Conservation (phyloP, 1,140 invertebrate genomes). For the Saxidomus purpurata region DNA sequence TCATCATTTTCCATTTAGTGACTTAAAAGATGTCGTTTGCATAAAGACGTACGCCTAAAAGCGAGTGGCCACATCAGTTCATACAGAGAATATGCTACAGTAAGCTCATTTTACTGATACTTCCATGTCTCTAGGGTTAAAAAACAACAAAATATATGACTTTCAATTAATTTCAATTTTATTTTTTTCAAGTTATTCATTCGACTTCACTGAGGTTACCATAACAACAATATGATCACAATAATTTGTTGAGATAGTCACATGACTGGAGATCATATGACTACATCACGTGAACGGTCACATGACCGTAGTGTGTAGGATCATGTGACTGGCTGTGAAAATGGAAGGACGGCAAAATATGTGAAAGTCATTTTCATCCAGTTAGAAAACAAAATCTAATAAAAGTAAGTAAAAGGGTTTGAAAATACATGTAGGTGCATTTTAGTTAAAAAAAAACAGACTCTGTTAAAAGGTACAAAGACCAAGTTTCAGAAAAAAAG, state of each 20-base stretch:
- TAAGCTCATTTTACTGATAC: no score
- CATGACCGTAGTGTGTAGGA: not conserved
- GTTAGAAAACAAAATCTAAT: not conserved
- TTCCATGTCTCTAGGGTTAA: not conserved
- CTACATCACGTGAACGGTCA: not conserved
- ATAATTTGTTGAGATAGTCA: slow-evolving; percentile 10
- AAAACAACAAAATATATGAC: not conserved
- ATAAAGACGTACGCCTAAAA: no score
- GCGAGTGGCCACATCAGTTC: no score
- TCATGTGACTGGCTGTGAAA: slow-evolving; percentile 9
- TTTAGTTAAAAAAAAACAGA: no score
- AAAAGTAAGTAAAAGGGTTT: not conserved
- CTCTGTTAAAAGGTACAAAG: no score
- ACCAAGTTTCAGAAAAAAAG: no score
- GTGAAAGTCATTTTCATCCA: not conserved
- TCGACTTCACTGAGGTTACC: slow-evolving; percentile 52
- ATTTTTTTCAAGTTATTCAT: slow-evolving; percentile 34
- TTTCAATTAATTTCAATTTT: slow-evolving; percentile 26
- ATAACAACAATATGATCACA: slow-evolving; percentile 47
- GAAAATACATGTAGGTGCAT: no score
- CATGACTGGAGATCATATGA: slow-evolving; percentile 24
- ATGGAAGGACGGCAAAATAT: slow-evolving; percentile 28
- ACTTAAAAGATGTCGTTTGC: no score
- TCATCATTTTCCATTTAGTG: no score
- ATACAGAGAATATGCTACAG: no score